Evolutionary conservation across 1,140 invertebrate species (phyloP).

Genomic region (Achroia grisella): DNA sequence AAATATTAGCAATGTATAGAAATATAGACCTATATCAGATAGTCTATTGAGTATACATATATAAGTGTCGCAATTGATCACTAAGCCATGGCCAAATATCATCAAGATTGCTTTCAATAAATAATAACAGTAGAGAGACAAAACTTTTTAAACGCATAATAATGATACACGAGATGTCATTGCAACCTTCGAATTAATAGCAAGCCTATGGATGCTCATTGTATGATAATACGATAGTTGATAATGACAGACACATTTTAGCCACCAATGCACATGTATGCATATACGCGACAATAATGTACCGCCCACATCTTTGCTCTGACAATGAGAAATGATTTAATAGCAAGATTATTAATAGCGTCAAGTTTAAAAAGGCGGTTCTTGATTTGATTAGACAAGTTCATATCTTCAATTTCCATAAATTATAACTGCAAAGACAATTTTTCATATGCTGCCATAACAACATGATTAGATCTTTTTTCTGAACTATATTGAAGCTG

Average conservation of each 20-base stretch:
- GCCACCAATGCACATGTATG: constrained; percentile 33
- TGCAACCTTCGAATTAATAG: constrained; percentile 30
- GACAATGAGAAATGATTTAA: constrained; percentile 9
- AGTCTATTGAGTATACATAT: constrained; percentile 31
- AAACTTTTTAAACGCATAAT: constrained; percentile 35
- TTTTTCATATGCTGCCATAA: too few relatives aligned
- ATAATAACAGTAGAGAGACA: constrained; percentile 37
- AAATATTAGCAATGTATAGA: background rate
- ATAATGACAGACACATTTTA: constrained; percentile 30
- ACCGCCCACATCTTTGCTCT: constrained; percentile 19
- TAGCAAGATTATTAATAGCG: too few relatives aligned
- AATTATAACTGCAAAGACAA: too few relatives aligned
- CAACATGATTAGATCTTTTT: too few relatives aligned
- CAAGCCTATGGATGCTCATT: constrained; percentile 39
- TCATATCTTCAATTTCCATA: too few relatives aligned
- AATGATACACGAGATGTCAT: constrained; percentile 21
- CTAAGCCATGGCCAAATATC: constrained; percentile 47
- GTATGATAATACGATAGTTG: constrained; percentile 49
- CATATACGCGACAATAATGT: constrained; percentile 18
- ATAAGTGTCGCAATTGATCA: constrained; percentile 30
- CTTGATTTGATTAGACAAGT: too few relatives aligned
- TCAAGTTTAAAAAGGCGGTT: too few relatives aligned
- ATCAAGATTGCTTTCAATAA: constrained; percentile 53
- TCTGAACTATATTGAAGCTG: too few relatives aligned
- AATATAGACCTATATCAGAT: constrained; percentile 25